Conservation (phyloP, 2,888 invertebrate genomes). For the Patella depressa region DNA sequence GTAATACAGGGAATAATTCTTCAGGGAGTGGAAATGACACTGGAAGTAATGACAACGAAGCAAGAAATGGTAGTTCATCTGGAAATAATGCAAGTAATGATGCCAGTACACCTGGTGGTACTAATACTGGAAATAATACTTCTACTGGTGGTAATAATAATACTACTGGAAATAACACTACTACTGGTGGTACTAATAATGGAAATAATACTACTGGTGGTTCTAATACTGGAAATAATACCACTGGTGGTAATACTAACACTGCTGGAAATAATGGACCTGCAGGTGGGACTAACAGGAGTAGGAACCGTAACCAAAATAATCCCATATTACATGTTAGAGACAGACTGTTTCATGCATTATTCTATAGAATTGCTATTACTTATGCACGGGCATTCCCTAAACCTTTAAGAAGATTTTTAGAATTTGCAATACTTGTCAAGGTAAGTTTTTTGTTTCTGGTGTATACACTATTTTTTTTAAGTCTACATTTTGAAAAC, state of each 20-base stretch:
- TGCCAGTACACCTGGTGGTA: not conserved
- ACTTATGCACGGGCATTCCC: conserved; percentile 92
- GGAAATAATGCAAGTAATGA: not conserved
- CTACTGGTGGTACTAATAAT: not conserved
- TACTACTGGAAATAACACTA: not conserved
- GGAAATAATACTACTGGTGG: not conserved
- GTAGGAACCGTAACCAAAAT: conserved; percentile 42
- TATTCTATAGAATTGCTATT: conserved; percentile 91
- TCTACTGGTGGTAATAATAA: not conserved
- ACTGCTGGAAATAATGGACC: not conserved
- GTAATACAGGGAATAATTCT: conserved; percentile 26
- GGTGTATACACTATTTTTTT: not conserved
- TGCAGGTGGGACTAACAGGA: not conserved
- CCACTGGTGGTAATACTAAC: not conserved
- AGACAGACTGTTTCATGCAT: conserved; percentile 92
- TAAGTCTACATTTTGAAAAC: not conserved
- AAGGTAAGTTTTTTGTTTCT: conserved; percentile 75
- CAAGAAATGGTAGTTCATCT: not conserved
- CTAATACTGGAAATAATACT: conserved; percentile 6
- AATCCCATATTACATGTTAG: conserved; percentile 76
- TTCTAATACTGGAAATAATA: conserved; percentile 11
- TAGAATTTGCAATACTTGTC: conserved; percentile 86
- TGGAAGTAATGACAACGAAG: not conserved
- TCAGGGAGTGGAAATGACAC: conserved; percentile 21
- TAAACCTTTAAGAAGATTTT: conserved; percentile 82